These are phyloP conservation scores for Pheucticus melanocephalus DNA, from an alignment of 2,113 vertebrate species.

Conservation along the genomic window DNA sequence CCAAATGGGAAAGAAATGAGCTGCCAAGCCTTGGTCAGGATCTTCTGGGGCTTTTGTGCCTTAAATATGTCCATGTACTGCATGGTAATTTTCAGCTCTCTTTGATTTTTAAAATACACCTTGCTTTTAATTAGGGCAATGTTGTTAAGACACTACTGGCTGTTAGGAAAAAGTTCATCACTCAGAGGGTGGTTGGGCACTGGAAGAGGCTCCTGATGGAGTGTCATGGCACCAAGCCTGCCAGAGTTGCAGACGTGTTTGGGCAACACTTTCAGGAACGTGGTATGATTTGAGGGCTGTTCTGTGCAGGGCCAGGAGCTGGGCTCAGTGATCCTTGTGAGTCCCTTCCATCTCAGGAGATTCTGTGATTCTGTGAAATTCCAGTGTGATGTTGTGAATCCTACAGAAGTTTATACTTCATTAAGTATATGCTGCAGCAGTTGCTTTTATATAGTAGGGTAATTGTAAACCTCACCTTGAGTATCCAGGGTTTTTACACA, in stretches of 20 bases:
- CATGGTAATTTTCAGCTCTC: neutral
- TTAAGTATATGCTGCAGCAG: neutral
- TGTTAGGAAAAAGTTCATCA: neutral
- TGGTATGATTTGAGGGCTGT: neutral
- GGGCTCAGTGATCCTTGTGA: neutral
- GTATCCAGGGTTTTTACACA: neutral
- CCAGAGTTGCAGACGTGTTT: neutral
- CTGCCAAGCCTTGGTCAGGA: neutral
- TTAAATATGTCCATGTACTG: neutral
- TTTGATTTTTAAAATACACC: neutral
- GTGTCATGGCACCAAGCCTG: neutral
- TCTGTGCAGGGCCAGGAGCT: neutral
- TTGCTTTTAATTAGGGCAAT: neutral
- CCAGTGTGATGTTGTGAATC: neutral
- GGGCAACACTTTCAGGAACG: accelerated
- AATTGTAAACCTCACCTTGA: neutral
- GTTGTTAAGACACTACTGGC: neutral
- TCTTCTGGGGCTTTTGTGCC: neutral
- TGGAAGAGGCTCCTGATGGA: neutral
- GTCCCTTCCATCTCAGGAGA: neutral
- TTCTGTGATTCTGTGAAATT: neutral
- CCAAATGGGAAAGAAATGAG: neutral
- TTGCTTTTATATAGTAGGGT: neutral
- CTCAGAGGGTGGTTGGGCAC: neutral
- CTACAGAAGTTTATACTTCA: neutral